Base-by-base conservation (phyloP, 2,888 invertebrate genomes). In the Polymixis lichenea region DNA sequence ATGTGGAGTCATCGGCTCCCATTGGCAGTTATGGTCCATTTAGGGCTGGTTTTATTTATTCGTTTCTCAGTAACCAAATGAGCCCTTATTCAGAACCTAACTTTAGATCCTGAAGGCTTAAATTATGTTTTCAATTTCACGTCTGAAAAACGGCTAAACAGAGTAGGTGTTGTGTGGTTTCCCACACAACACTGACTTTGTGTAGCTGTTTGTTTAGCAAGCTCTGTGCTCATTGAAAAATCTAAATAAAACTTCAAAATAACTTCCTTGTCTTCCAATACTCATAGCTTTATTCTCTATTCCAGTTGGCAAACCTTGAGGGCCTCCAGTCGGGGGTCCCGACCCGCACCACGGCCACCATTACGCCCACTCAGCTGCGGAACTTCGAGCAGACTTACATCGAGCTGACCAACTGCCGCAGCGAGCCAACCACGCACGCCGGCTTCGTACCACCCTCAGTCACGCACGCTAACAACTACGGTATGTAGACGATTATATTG, bases 351-450 rank as follows among this genome's bases (percentile, higher is more conserved):
- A 99, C 99, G 92, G 98, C 99, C 86, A 99, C 99, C 92, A 97
- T 99, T 90, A 99, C 99, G 87, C 99, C 99, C 84, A 99, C 99
- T 66, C 99, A 99, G 89, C 97, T 99, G 93, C 98, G 98, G 91
- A 98, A 97, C 96, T 98, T 99, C 95, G 99, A 99, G 96, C 99
- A 99, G 94, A 98, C 98, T 1, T 98, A 99, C 95, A 97, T 98
- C 92, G 99, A 99, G 96, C 97, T 99, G 91, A 98, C 98, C 94
- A 98, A 98, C 95, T 97, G 97, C 92, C 97, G 98, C 87, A 97
- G 97, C 97, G 94, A 98, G 97, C 93, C 97, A 97, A 90, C 98
- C 90, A 98, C 98, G 95, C 99, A 99, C 97, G 99, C 99, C 78
- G 98, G 99, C 84, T 99, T 99, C 94, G 99, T 99, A 84, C 99